phyloP scores from a whole-genome alignment of 2,888 invertebrate species.

The Nycteola revayana region DNA sequence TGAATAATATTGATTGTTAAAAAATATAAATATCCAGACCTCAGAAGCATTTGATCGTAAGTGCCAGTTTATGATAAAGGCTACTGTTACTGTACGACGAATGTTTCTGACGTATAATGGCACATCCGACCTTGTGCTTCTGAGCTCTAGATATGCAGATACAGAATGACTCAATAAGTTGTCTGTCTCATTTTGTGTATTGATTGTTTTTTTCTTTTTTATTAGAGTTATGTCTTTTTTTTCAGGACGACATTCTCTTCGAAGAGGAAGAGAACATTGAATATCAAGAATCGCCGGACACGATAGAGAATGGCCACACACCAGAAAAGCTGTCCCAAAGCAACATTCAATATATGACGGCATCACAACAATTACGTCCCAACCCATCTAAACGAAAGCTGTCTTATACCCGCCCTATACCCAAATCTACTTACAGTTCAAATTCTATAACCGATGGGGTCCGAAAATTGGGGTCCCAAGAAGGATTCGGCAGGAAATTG shows the following conservation, averaged over 20 bases:
- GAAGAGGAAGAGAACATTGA: slow-evolving; percentile 69
- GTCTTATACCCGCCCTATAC: slow-evolving; percentile 56
- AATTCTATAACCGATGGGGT: slow-evolving; percentile 82
- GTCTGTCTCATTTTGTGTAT: no score
- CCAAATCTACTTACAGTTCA: slow-evolving; percentile 78
- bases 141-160: no score
- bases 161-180: no score
- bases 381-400: slow-evolving; percentile 64
- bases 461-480: slow-evolving; percentile 65
- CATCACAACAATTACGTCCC: slow-evolving; percentile 47
- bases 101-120: no score
- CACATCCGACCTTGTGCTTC: no score
- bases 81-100: no score
- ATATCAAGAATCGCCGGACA: slow-evolving; percentile 33
- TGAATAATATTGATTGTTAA: no score
- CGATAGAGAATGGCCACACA: slow-evolving; percentile 32
- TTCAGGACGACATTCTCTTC: slow-evolving; percentile 70
- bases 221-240: no score
- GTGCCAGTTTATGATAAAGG: no score
- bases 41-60: no score
- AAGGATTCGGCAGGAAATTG: slow-evolving; percentile 54
- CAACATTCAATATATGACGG: slow-evolving; percentile 32
- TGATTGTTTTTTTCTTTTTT: no score
- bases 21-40: no score
- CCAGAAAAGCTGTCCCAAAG: slow-evolving; percentile 33